These are phyloP conservation scores for Atta texana DNA, from an alignment of 1,140 invertebrate genomes.

Conservation along the genomic window DNA sequence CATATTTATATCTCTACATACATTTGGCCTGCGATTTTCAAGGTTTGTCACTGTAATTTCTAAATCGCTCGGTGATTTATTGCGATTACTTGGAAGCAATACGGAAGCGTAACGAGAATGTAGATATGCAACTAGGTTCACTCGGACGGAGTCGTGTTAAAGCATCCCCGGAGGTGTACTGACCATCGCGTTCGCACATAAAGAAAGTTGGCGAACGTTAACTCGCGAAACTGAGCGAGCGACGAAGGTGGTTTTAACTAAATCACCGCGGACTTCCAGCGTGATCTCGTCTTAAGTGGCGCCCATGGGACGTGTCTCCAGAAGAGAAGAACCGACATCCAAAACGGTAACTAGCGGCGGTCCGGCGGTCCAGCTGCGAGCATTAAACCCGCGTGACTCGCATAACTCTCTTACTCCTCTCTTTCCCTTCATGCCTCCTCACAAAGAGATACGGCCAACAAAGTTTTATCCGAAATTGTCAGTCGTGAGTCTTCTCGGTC, in stretches of 20 bases:
- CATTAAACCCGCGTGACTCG: slow-evolving; percentile 45
- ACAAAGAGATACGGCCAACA: background rate
- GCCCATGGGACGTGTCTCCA: slow-evolving; percentile 68
- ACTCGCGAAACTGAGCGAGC: slow-evolving; percentile 73
- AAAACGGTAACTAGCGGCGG: slow-evolving; percentile 57
- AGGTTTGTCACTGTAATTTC: background rate
- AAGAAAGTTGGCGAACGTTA: slow-evolving; percentile 75
- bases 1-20: background rate
- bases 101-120: background rate
- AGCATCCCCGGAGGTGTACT: slow-evolving; percentile 31
- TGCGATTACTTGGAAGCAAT: background rate
- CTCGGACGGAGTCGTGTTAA: slow-evolving; percentile 12
- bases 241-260: slow-evolving; percentile 74
- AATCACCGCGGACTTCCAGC: slow-evolving; percentile 72
- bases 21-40: background rate
- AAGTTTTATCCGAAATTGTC: slow-evolving; percentile 20
- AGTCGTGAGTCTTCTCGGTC: slow-evolving; percentile 12
- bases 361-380: slow-evolving; percentile 12
- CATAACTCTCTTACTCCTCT: slow-evolving; percentile 7
- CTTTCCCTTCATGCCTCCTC: too few relatives aligned
- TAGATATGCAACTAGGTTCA: background rate
- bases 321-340: slow-evolving; percentile 51
- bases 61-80: background rate
- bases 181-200: background rate
- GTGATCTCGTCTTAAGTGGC: slow-evolving; percentile 71